Percentiles rank a stretch among this genome's conserved stretches.
Conservation (phyloP, 2,888 invertebrate genomes). For the Thereva nobilitata region DNA sequence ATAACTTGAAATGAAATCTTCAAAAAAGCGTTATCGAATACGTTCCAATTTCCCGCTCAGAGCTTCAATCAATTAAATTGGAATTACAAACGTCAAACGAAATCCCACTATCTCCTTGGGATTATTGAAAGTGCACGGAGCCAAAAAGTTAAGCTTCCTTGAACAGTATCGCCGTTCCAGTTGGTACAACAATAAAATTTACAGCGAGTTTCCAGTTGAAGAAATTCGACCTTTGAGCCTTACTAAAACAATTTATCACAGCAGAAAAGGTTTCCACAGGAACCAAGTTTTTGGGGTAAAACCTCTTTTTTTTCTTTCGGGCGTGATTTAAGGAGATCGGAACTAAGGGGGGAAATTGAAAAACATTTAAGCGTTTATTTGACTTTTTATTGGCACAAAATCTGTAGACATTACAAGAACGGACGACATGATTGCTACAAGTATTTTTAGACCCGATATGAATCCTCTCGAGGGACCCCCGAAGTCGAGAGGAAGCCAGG, state of each 20-base stretch:
- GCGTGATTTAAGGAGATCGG: conserved; percentile 11
- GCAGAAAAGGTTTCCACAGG: conserved; percentile 17
- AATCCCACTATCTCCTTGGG: background rate
- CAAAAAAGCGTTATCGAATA: too few relatives aligned
- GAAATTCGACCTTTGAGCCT: conserved; percentile 20
- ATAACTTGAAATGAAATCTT: too few relatives aligned
- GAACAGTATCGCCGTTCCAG: conserved; percentile 2
- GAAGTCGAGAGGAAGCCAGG: too few relatives aligned
- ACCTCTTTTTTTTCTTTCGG: background rate
- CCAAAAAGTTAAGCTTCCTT: conserved; percentile 6
- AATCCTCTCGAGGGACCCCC: too few relatives aligned
- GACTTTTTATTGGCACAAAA: conserved; percentile 17
- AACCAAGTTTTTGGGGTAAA: background rate
- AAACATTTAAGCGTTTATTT: conserved; percentile 16
- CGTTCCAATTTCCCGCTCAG: too few relatives aligned
- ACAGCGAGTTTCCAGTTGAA: conserved; percentile 27
- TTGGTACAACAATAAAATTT: conserved; percentile 18
- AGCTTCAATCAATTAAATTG: conserved; percentile 3
- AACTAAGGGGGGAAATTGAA: background rate
- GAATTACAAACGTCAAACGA: conserved; percentile 4
- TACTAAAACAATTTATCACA: conserved; percentile 28
- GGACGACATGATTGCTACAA: too few relatives aligned
- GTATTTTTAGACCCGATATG: too few relatives aligned
- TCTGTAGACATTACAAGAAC: background rate
- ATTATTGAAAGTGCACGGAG: conserved; percentile 12